These are phyloP conservation scores for Melangyna quadrimaculata DNA, from an alignment of 2,888 invertebrate species.

Conservation along the genomic window DNA sequence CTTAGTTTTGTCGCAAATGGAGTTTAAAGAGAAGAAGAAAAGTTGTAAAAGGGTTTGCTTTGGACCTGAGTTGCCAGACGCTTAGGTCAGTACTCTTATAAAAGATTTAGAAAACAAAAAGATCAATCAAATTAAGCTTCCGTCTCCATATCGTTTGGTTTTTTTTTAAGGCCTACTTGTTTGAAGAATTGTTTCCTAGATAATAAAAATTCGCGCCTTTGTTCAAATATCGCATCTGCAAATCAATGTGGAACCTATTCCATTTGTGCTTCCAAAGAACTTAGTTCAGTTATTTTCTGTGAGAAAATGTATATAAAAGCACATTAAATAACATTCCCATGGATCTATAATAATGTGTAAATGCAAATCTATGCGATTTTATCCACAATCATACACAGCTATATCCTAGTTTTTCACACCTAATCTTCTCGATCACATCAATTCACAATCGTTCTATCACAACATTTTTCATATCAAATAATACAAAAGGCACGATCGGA, in stretches of 20 bases:
- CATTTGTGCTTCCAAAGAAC: neutral
- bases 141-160: no score
- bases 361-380: slow-evolving; percentile 24
- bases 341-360: neutral
- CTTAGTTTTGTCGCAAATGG: no score
- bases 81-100: no score
- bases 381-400: slow-evolving; percentile 24
- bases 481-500: slow-evolving; percentile 55
- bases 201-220: no score
- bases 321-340: slow-evolving; percentile 43
- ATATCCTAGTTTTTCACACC: slow-evolving; percentile 61
- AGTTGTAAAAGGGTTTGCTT: no score
- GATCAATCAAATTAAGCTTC: no score
- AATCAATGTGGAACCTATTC: neutral
- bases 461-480: slow-evolving; percentile 38
- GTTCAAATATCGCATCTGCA: no score
- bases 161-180: no score
- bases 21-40: no score
- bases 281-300: neutral
- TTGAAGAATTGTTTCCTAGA: no score
- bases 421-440: slow-evolving; percentile 42
- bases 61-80: no score
- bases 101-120: no score
- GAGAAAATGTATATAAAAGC: neutral
- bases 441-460: slow-evolving; percentile 43